Conservation (phyloP, 2,888 invertebrate species). For the Dinocampus coccinellae region DNA sequence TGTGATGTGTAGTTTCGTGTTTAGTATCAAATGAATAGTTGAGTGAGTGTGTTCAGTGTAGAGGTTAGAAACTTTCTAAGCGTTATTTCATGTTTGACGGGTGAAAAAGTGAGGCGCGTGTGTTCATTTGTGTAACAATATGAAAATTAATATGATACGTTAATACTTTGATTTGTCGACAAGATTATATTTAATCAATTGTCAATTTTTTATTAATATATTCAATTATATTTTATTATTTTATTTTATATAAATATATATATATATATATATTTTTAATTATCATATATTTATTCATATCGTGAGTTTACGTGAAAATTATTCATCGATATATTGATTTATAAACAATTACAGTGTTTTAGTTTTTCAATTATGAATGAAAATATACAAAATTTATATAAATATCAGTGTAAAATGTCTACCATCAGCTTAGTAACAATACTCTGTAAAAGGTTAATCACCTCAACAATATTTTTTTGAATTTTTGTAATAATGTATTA, state of each 20-base stretch:
- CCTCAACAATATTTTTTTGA: background rate
- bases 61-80: constrained; percentile 47
- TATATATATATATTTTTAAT: background rate
- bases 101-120: constrained; percentile 27
- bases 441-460: background rate
- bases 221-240: background rate
- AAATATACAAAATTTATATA: background rate
- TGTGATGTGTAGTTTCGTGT: no score
- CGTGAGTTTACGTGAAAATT: no score
- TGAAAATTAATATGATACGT: no score
- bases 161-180: no score
- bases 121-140: constrained; percentile 12
- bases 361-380: no score
- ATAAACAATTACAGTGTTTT: no score
- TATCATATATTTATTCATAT: no score
- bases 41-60: background rate
- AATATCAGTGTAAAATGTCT: background rate
- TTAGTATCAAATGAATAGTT: no score
- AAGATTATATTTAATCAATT: no score
- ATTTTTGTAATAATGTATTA: no score
- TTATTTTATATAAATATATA: background rate
- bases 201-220: no score
- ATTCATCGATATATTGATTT: no score
- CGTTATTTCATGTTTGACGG: constrained; percentile 35
- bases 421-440: background rate